A percentile compares a stretch with the other conserved stretches of the same genome.
Evolutionary conservation across 2,888 invertebrate genomes (phyloP).

Genomic region (Trichogramma evanescens): DNA sequence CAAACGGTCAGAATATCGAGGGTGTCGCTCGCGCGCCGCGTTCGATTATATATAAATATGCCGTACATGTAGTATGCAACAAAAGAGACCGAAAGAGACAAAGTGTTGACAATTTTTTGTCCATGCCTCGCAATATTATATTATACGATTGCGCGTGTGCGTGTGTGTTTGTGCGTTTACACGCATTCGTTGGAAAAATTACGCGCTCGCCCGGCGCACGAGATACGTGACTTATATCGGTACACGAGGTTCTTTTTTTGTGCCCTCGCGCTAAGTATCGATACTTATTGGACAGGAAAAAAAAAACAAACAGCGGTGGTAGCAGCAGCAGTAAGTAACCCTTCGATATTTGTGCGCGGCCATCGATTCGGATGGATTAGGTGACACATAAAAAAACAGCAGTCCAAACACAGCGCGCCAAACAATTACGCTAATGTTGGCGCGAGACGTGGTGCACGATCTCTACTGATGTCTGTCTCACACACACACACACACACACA

Average conservation of each 20-base stretch:
- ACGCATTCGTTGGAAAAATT: too few relatives aligned
- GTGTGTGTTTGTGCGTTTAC: too few relatives aligned
- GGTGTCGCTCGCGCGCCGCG: conserved; percentile 25
- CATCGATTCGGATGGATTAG: background rate
- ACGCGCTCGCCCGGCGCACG: too few relatives aligned
- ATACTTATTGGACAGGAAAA: background rate
- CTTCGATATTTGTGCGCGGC: background rate
- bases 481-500: too few relatives aligned
- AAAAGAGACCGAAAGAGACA: background rate
- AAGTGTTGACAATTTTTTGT: too few relatives aligned
- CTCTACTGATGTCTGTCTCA: too few relatives aligned
- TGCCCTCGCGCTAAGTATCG: background rate
- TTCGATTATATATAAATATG: background rate
- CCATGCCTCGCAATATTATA: too few relatives aligned
- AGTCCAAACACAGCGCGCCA: conserved; percentile 4
- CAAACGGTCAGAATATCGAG: conserved; percentile 44
- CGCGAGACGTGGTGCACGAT: background rate
- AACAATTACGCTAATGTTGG: conserved; percentile 22
- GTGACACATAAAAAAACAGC: conserved; percentile 8
- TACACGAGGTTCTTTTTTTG: background rate
- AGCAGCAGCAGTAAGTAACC: background rate
- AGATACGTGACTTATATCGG: conserved; percentile 15
- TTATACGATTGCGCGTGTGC: too few relatives aligned
- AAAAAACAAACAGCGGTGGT: background rate
- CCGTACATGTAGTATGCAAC: background rate